These are phyloP conservation scores for Neelides folsomi DNA, from an alignment of 2,888 invertebrate species.

Conservation along the genomic window DNA sequence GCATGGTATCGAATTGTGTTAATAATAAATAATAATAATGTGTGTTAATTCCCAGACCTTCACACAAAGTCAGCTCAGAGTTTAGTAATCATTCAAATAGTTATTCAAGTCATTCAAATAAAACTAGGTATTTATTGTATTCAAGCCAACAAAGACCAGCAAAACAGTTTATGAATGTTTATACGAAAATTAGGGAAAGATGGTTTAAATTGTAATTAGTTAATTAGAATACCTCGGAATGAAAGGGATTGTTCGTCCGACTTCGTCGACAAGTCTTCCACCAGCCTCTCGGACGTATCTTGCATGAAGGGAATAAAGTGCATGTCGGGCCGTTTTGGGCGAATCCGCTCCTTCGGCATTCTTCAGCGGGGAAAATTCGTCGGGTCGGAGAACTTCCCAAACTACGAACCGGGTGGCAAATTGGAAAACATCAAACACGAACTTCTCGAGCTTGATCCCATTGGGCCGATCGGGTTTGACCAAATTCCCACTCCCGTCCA, in stretches of 20 bases:
- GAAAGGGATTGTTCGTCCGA: conserved; percentile 38
- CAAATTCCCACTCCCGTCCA: conserved; percentile 56
- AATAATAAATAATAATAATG: too few relatives aligned
- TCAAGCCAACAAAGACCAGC: too few relatives aligned
- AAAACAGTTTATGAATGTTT: too few relatives aligned
- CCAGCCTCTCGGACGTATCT: conserved; percentile 70
- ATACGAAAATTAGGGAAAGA: too few relatives aligned
- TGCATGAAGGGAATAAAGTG: conserved; percentile 61
- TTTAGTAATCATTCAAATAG: too few relatives aligned
- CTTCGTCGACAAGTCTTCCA: conserved; percentile 48
- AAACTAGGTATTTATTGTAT: too few relatives aligned
- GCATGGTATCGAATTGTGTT: too few relatives aligned
- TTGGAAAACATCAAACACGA: conserved; percentile 96
- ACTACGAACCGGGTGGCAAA: conserved; percentile 82
- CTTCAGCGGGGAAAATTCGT: conserved; percentile 94
- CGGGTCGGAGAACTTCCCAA: conserved; percentile 78
- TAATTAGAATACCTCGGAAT: conserved; percentile 36
- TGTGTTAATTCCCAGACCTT: too few relatives aligned
- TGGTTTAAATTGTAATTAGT: too few relatives aligned
- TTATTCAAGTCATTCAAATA: too few relatives aligned
- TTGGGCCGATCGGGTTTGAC: conserved; percentile 70
- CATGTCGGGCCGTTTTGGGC: conserved; percentile 68
- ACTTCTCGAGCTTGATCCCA: conserved; percentile 98
- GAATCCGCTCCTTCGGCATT: conserved; percentile 84
- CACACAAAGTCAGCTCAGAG: too few relatives aligned